These are phyloP conservation scores for Vulpes vulpes DNA, from an alignment of 2,113 vertebrate genomes.

Conservation along the genomic window DNA sequence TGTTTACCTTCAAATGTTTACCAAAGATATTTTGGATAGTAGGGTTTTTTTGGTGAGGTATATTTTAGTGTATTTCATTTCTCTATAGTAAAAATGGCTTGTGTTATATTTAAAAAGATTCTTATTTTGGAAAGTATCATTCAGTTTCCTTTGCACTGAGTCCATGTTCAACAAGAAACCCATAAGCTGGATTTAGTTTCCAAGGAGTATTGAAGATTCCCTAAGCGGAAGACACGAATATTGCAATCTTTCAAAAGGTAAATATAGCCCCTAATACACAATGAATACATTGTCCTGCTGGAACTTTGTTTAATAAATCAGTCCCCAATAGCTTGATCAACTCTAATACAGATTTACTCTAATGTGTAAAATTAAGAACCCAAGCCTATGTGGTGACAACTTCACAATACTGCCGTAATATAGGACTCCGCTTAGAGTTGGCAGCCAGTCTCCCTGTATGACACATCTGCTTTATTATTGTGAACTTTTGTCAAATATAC, in stretches of 20 bases:
- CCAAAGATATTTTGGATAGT: neutral
- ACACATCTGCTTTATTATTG: neutral
- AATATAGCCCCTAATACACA: neutral
- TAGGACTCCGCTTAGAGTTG: neutral
- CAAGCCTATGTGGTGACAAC: neutral
- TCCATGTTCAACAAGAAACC: neutral
- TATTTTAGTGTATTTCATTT: neutral
- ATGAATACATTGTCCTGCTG: neutral
- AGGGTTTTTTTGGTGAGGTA: neutral
- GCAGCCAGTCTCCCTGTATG: neutral
- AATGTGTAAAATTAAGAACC: conserved; percentile 15
- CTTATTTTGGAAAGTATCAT: conserved; percentile 18
- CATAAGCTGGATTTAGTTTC: neutral
- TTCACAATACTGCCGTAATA: no score
- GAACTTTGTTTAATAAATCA: conserved; percentile 26
- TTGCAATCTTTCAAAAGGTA: neutral
- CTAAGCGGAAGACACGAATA: neutral
- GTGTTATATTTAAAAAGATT: neutral
- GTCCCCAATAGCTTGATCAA: neutral
- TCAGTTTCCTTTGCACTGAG: neutral
- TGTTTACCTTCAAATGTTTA: neutral
- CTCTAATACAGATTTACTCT: neutral
- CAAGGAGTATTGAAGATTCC: neutral
- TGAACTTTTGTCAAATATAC: neutral
- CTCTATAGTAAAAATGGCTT: neutral